Conservation (phyloP, 1,140 invertebrate species). For the Zaprionus nigranus region DNA sequence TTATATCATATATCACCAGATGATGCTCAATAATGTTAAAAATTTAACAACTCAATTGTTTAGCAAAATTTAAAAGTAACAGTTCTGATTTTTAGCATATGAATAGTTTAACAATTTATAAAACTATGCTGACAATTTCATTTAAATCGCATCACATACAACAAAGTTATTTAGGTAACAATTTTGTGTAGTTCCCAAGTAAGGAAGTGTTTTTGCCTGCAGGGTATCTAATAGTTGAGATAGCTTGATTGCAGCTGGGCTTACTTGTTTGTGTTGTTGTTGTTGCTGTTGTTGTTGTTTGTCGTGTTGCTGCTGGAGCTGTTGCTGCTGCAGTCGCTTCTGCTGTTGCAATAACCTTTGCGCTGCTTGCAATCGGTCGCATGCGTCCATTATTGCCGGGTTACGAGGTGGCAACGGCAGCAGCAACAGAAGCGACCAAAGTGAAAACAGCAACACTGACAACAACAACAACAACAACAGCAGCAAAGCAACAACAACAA, state of each 20-base stretch:
- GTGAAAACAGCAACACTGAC: conserved; percentile 45
- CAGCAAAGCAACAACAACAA: conserved; percentile 31
- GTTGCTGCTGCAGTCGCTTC: conserved; percentile 11
- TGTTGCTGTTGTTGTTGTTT: conserved; percentile 9
- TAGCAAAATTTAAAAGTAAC: background rate
- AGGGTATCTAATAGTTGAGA: background rate
- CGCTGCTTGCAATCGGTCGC: conserved; percentile 46
- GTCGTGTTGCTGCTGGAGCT: conserved; percentile 19
- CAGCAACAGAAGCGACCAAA: conserved; percentile 29
- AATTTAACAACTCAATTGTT: background rate
- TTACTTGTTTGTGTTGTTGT: conserved; percentile 10
- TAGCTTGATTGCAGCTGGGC: background rate
- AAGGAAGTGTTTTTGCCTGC: background rate
- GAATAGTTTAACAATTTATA: background rate
- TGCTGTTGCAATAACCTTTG: conserved; percentile 49
- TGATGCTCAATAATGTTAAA: background rate
- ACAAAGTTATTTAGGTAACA: background rate
- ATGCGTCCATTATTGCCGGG: conserved; percentile 61
- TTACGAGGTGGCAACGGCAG: conserved; percentile 62
- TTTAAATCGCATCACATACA: background rate
- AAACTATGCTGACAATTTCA: background rate
- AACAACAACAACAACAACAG: conserved; percentile 29
- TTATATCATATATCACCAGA: background rate
- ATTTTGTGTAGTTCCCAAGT: too few relatives aligned
- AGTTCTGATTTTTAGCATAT: background rate